A percentile compares a stretch with the other conserved stretches of the same genome.
Evolutionary conservation across 2,888 invertebrate genomes (phyloP).

Genomic region (Macrosiphum euphorbiae): DNA sequence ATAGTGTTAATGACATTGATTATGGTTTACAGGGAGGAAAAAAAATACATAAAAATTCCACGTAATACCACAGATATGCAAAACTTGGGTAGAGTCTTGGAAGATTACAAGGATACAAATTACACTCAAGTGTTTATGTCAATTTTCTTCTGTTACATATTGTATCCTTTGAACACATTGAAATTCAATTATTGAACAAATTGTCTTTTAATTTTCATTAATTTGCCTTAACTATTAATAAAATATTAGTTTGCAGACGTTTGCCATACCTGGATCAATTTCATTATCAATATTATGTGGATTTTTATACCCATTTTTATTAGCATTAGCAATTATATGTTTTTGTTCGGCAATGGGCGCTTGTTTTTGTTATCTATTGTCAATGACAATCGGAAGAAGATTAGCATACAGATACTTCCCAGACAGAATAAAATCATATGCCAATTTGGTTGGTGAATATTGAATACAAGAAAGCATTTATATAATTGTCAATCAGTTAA

Average conservation of each 20-base stretch:
- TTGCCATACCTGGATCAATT: constrained; percentile 99
- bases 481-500: neutral
- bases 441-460: constrained; percentile 78
- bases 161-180: constrained; percentile 88
- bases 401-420: constrained; percentile 91
- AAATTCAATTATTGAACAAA: neutral
- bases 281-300: constrained; percentile 97
- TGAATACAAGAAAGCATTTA: neutral
- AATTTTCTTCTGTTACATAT: constrained; percentile 92
- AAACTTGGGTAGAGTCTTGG: constrained; percentile 89
- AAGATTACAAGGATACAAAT: constrained; percentile 92
- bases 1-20: neutral
- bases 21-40: constrained; percentile 83
- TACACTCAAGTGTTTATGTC: constrained; percentile 92
- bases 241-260: constrained; percentile 89
- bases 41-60: constrained; percentile 88
- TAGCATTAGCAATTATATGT: constrained; percentile 89
- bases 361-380: constrained; percentile 93
- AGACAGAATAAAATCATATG: constrained; percentile 87
- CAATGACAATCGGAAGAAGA: constrained; percentile 88
- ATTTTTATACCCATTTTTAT: constrained; percentile 93
- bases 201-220: neutral
- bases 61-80: constrained; percentile 96
- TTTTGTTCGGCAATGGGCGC: constrained; percentile 97
- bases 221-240: constrained; percentile 70